A percentile compares a stretch with the other conserved stretches of the same genome.
These are phyloP conservation scores for Cliona cf. orientalis DNA, from an alignment of 37 sponge, comb jelly and placozoan genomes.

Conservation along the genomic window DNA sequence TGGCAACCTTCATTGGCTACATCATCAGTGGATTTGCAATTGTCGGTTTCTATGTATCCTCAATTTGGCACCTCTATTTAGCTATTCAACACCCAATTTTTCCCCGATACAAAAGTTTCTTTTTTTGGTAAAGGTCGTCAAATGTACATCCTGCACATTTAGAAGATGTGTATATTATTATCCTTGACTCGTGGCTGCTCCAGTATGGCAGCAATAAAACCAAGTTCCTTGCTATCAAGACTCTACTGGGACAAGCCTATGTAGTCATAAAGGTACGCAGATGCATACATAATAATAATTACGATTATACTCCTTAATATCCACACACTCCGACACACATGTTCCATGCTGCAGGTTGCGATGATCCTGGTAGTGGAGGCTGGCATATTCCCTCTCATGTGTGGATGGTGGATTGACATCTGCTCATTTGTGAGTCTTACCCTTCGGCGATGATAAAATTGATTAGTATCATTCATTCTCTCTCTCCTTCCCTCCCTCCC, in stretches of 20 bases:
- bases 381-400: conserved; percentile 89
- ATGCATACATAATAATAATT: too few relatives aligned
- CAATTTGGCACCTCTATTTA: neutral
- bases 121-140: neutral
- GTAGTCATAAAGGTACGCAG: conserved; percentile 70
- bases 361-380: conserved; percentile 86
- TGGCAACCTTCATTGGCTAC: conserved; percentile 71
- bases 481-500: neutral
- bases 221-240: conserved; percentile 41
- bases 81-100: neutral
- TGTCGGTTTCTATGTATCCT: conserved; percentile 79
- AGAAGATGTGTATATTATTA: neutral
- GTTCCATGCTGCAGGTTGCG: conserved; percentile 54
- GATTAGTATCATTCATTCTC: neutral
- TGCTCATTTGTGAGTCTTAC: conserved; percentile 94
- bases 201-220: neutral
- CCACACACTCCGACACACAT: too few relatives aligned
- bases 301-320: too few relatives aligned
- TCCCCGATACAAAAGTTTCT: neutral
- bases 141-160: neutral
- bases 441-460: neutral
- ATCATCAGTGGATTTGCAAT: conserved; percentile 22
- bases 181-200: neutral
- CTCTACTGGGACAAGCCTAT: conserved; percentile 49
- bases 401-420: conserved; percentile 99